These are phyloP conservation scores for Erebia epiphron DNA, from an alignment of 2,888 invertebrate species.

Conservation along the genomic window DNA sequence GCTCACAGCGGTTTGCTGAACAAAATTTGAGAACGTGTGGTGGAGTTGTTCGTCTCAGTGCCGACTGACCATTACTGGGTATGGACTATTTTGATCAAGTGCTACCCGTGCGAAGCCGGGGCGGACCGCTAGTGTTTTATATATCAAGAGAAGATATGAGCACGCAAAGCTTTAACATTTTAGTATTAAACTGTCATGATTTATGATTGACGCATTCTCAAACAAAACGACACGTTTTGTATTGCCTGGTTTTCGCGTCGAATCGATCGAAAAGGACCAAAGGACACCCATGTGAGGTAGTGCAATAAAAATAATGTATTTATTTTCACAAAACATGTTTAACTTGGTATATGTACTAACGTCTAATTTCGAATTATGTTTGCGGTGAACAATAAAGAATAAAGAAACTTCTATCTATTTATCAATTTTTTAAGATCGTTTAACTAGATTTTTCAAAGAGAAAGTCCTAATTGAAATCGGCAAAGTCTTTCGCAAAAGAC, in stretches of 20 bases:
- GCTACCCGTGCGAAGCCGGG: too few species aligned
- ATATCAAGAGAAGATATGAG: too few species aligned
- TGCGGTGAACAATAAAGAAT: slow-evolving; percentile 9
- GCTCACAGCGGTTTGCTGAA: too few species aligned
- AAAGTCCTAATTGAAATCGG: slow-evolving; percentile 20
- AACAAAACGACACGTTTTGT: background rate
- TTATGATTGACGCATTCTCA: background rate
- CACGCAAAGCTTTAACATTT: too few species aligned
- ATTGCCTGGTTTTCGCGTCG: background rate
- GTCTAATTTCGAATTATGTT: background rate
- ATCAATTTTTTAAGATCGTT: slow-evolving; percentile 9
- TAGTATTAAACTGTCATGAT: too few species aligned
- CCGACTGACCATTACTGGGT: too few species aligned
- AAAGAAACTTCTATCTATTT: background rate
- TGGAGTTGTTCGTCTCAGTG: too few species aligned
- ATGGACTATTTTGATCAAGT: too few species aligned
- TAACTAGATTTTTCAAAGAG: slow-evolving; percentile 12
- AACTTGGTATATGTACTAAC: too few species aligned
- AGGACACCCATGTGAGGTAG: background rate
- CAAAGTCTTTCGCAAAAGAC: slow-evolving; percentile 15
- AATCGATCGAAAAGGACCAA: background rate
- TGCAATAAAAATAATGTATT: background rate
- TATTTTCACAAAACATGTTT: too few species aligned
- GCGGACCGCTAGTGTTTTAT: too few species aligned
- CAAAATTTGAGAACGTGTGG: too few species aligned